Conservation (phyloP, 2,113 vertebrate species). For the Corythornis vintsioides region DNA sequence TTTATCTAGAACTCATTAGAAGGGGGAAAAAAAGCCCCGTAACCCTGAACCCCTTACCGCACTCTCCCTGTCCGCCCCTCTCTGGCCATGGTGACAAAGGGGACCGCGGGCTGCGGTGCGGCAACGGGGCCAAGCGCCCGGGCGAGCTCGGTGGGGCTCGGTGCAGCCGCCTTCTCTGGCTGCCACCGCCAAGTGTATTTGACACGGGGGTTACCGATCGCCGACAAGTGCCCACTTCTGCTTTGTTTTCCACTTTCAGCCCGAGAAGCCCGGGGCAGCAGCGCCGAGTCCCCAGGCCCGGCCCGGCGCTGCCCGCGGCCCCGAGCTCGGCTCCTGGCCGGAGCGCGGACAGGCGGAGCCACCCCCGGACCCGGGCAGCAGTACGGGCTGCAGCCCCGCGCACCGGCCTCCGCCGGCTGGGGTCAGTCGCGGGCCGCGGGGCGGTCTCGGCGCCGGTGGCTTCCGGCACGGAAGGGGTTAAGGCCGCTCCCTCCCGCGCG, state of each 20-base stretch:
- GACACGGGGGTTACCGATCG: not conserved
- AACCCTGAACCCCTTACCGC: not conserved
- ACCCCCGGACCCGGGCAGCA: not conserved
- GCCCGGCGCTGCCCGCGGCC: no score
- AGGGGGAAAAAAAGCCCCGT: not conserved
- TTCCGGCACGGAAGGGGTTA: conserved; percentile 59
- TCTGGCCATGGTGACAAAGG: not conserved
- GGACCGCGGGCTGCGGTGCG: not conserved
- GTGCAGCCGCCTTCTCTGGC: no score
- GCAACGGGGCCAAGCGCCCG: not conserved
- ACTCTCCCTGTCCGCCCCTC: not conserved
- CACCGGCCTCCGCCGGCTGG: not conserved
- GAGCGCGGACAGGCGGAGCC: no score
- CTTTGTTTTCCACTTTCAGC: not conserved
- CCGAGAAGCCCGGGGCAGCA: not conserved
- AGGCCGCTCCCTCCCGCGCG: conserved; percentile 17
- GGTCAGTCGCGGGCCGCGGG: not conserved
- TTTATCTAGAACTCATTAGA: rapidly evolving
- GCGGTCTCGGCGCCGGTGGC: not conserved
- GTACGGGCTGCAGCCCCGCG: not conserved
- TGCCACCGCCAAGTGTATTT: rapidly evolving
- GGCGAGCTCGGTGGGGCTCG: not conserved
- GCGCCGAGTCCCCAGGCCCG: not conserved
- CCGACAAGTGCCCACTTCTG: not conserved
- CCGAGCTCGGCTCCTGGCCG: no score